Evolutionary conservation across 2,888 invertebrate species (phyloP), one percentile per base, ranked within the genome.

Genomic region (Agrotis segetum): DNA sequence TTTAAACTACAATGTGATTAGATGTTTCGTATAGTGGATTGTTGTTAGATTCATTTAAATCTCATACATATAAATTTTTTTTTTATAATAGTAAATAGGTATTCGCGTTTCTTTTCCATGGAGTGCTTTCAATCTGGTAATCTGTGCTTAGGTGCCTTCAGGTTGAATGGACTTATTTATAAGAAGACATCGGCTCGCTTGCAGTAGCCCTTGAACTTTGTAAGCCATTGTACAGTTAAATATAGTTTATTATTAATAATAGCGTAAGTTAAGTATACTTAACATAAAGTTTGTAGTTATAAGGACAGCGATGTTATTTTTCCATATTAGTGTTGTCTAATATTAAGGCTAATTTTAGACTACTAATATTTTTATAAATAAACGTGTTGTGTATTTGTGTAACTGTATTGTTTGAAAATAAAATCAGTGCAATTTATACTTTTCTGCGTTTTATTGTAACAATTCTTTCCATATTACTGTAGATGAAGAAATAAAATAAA

Each of bases 291-390:
- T 74, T 59, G 63, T 85, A 83, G 83, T 63, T 68, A 79, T 84
- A 83, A 85, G 77, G 55, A 79, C 79, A 82, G 80, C 75, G 74
- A 81, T 77, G 82, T 89, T 91, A 91, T 92, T 92, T 92, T 92
- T 92, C 87, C 91, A 92, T 85, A 83, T 87, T 88, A 88, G 81
- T 78, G 85, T 87, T 87, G 86, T 85, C 85, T 85, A 88, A 78
- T 79, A 77, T 67, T 87, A 87, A 86, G 85, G 81, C 77, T 88
- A 88, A 88, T 87, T 83, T 88, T 87, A 83, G 84, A 85, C 74
- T 87, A 87, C 81, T 86, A 84, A 86, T 88, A 91, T 92, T 93
- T 94, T 95, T 95, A 94, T 95, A 94, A 92, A 93, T 94, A 94
- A 91, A 91, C 79, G 87, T 92, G 90, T 92, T 92, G 92, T 93